A percentile compares a stretch with the other conserved stretches of the same genome.
These are phyloP conservation scores for Ovibos moschatus DNA, from an alignment of 2,113 vertebrate genomes.

Conservation along the genomic window DNA sequence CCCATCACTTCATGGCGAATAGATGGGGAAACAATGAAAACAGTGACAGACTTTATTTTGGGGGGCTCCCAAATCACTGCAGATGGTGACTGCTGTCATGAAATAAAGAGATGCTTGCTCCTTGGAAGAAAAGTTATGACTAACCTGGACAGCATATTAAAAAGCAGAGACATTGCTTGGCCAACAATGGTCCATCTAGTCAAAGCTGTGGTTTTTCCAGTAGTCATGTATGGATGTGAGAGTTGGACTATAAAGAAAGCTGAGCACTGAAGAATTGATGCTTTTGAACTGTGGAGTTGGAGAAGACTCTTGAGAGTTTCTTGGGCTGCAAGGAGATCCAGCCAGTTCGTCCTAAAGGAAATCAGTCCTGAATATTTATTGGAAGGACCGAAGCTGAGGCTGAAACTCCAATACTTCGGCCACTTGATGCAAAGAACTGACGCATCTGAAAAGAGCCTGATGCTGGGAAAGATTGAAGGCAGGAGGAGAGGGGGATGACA, in stretches of 20 bases:
- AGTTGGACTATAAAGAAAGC: neutral
- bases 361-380: neutral
- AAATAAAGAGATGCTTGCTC: neutral
- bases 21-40: neutral
- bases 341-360: neutral
- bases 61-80: neutral
- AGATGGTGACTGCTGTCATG: neutral
- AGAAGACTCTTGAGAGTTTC: neutral
- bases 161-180: neutral
- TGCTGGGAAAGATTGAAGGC: neutral
- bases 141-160: neutral
- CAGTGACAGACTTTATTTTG: neutral
- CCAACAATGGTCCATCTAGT: neutral
- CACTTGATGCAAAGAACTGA: neutral
- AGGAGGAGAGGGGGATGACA: neutral
- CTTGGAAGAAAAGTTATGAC: neutral
- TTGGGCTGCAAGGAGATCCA: neutral
- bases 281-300: neutral
- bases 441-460: neutral
- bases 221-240: neutral
- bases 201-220: neutral
- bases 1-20: neutral
- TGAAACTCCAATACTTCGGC: neutral
- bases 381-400: neutral
- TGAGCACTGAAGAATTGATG: neutral